Evolutionary conservation across 2,888 invertebrate genomes (phyloP), one percentile per base, ranked within the genome.

Genomic region (Tanypteryx hageni): DNA sequence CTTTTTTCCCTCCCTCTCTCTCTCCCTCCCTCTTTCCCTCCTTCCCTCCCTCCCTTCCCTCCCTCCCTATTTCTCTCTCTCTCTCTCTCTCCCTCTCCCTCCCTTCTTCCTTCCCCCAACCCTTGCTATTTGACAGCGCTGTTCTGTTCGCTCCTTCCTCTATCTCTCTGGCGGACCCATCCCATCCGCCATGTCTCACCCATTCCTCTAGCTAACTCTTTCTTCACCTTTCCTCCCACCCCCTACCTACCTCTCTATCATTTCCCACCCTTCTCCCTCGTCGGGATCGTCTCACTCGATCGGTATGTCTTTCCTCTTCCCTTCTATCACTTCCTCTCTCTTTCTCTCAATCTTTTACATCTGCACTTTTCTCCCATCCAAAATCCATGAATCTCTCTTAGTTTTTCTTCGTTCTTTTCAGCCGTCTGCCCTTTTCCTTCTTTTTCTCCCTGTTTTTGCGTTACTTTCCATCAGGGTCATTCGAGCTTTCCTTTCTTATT

Each of bases 221-320:
- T 44, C 44, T 44, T 44, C 44, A 44, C 44, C 44, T n/a, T 68
- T 22, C 16, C 68, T 13, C 13, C 76, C 18, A 27, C 76, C 5
- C 64, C 64, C 64, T 61, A 4, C 61, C 18, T 18, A 16, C 14
- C n/a, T n/a, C 64, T 64, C 64, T 14, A 64, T 9, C 64, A 18
- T 68, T 68, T 68, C 68, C 22, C 68, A 68, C 18, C 27, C 76
- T 76, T 76, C 27, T 76, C 76, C 44, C 3, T 76, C 22, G 27
- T 76, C 76, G 76, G 27, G 76, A 9, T 27, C 22, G 76, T 76
- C 76, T 76, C 76, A 76, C 27, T 76, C 76, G 27, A 76, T 76
- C 76, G 76, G 22, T 27, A 76, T 27, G 68, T 31, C 31, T 7
- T 14, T 31, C 59, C 22, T 4, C 13, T 18, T 27, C 64, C 4